A percentile compares a stretch with the other conserved stretches of the same genome.
phyloP scores from a whole-genome alignment of 2,113 vertebrate genomes.

The Micronycteris hirsuta region DNA sequence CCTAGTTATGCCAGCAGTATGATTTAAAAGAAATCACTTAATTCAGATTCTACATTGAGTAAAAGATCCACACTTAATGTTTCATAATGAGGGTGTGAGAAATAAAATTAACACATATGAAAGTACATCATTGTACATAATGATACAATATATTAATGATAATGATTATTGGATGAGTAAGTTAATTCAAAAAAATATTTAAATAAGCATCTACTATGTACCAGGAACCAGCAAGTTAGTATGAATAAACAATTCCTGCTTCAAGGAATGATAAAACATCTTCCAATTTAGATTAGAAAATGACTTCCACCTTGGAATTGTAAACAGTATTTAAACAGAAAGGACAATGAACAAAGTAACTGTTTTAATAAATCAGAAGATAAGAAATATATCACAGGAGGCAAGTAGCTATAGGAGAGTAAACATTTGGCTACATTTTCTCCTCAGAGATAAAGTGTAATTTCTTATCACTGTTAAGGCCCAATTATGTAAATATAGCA shows the following conservation, averaged over 20 bases:
- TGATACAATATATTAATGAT: background rate
- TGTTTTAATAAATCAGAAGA: background rate
- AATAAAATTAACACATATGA: background rate
- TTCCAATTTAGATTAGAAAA: background rate
- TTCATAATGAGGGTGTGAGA: background rate
- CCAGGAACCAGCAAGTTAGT: background rate
- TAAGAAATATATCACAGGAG: background rate
- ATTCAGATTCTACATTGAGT: background rate
- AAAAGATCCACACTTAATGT: background rate
- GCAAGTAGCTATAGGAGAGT: background rate
- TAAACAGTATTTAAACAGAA: constrained; percentile 2
- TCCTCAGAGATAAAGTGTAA: constrained; percentile 10
- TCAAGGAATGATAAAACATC: background rate
- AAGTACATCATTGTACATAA: background rate
- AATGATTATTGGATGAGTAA: background rate
- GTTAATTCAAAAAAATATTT: background rate
- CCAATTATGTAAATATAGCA: constrained; percentile 29
- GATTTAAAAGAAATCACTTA: background rate
- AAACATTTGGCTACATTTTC: constrained; percentile 45
- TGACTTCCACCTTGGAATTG: background rate
- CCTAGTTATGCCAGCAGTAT: background rate
- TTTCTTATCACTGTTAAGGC: background rate
- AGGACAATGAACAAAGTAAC: background rate
- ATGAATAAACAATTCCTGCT: background rate
- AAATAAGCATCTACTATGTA: background rate